Conservation (phyloP, 2,797 vertebrate species). For the Bradypodion pumilum region DNA sequence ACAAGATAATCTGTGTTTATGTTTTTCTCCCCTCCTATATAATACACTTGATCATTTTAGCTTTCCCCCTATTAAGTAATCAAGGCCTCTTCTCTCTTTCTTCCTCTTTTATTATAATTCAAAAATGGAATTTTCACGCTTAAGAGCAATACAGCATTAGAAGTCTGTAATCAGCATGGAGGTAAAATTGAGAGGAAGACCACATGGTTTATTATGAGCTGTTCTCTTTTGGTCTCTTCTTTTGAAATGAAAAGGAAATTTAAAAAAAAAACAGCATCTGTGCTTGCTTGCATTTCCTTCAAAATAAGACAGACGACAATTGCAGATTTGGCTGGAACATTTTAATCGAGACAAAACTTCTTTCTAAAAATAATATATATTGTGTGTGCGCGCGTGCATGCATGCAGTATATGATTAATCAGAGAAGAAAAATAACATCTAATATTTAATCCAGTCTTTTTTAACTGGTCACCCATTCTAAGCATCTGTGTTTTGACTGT, state of each 20-base stretch:
- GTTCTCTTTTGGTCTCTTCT: constrained; percentile 16
- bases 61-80: constrained; percentile 70
- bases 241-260: too few species aligned
- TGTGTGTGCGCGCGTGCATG: too few species aligned
- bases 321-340: neutral
- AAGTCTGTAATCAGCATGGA: constrained; percentile 63
- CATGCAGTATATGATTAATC: too few species aligned
- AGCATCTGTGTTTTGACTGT: neutral
- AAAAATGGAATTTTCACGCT: constrained; percentile 73
- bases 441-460: neutral
- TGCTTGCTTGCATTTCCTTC: neutral
- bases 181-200: constrained; percentile 45
- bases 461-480: neutral
- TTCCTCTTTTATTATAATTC: constrained; percentile 59
- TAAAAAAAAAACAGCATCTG: too few species aligned
- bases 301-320: neutral
- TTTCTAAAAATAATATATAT: neutral
- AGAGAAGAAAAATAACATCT: neutral
- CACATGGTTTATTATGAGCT: constrained; percentile 31
- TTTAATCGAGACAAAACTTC: neutral
- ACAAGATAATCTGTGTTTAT: constrained; percentile 46
- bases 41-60: constrained; percentile 64
- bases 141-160: constrained; percentile 69
- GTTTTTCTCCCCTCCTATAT: constrained; percentile 43
- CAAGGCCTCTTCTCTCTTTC: constrained; percentile 43